phyloP scores from a whole-genome alignment of 2,113 vertebrate genomes.

The Theristicus caerulescens region DNA sequence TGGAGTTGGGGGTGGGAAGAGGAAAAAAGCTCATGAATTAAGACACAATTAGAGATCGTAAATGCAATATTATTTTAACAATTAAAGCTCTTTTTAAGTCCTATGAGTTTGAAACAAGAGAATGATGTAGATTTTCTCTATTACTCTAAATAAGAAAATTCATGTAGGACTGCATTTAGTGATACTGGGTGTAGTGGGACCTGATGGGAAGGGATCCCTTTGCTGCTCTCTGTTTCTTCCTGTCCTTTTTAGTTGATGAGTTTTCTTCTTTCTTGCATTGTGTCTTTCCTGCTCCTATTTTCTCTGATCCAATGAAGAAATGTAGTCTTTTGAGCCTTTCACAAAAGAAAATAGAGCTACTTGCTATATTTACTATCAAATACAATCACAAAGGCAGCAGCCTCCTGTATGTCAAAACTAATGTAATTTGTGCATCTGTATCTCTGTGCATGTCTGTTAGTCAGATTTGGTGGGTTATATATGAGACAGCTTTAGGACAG shows the following conservation, averaged over 20 bases:
- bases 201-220: neutral
- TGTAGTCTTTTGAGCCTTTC: neutral
- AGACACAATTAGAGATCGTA: neutral
- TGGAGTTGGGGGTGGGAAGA: too few species aligned
- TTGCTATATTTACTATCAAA: neutral
- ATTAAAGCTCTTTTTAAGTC: neutral
- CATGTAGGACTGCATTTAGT: neutral
- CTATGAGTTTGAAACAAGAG: neutral
- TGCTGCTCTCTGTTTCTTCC: neutral
- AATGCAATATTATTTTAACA: neutral
- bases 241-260: neutral
- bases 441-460: neutral
- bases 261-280: neutral
- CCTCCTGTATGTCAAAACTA: neutral
- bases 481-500: neutral
- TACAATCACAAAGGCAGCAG: neutral
- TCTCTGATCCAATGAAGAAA: neutral
- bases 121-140: neutral
- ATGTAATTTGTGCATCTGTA: neutral
- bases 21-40: neutral
- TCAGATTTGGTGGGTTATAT: neutral
- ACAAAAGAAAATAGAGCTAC: neutral
- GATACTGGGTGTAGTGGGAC: neutral
- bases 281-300: neutral
- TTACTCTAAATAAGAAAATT: neutral